Evolutionary conservation across 2,888 invertebrate species (phyloP), one percentile per base, ranked within the genome.

Genomic region (Drosophila mimetica): DNA sequence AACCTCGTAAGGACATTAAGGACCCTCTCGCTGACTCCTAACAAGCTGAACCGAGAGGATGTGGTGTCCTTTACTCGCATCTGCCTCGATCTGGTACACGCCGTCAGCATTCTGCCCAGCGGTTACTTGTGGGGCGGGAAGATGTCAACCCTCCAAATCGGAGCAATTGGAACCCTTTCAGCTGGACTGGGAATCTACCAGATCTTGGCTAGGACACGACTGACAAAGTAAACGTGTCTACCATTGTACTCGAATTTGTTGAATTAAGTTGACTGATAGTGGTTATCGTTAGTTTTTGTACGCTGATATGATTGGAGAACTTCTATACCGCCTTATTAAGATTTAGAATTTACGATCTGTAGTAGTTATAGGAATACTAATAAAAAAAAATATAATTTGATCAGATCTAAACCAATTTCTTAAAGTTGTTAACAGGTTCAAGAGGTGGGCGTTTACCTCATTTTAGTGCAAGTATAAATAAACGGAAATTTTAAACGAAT

Each of bases 41-140:
- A 91, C 16, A 82, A 86, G 48, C 71, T 90, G 0, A 84, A 78
- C 63, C 90, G 91, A 36, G 92, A 92, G 77, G 94, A 94, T 90
- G 71, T 94, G 28, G 84, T 95, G 69, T 92, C 94, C 4, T 92
- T 93, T 47, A 54, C 93, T 59, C 90, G 95, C 89, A 91, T 94
- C 67, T 87, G 92, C 0, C 90, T 96, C 61, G 96, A 97, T 90
- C 94, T 97, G 79, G 93, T 95, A 1, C 96, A 97, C 90, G 97
- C 97, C 0, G 93, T 97, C 39, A 96, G 95, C 91, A 96, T 96
- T 77, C 91, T 97, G 50, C 97, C 97, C 0, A 90, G 93, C 2
- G 96, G 97, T 16, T 94, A 94, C 86, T 92, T 97, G 18, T 97
- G 97, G 97, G 95, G 96, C 1, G 96, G 95, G 3, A 94, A 93